phyloP scores from a whole-genome alignment of 2,888 invertebrate species.

The Scaptomyza cyrtandrae region DNA sequence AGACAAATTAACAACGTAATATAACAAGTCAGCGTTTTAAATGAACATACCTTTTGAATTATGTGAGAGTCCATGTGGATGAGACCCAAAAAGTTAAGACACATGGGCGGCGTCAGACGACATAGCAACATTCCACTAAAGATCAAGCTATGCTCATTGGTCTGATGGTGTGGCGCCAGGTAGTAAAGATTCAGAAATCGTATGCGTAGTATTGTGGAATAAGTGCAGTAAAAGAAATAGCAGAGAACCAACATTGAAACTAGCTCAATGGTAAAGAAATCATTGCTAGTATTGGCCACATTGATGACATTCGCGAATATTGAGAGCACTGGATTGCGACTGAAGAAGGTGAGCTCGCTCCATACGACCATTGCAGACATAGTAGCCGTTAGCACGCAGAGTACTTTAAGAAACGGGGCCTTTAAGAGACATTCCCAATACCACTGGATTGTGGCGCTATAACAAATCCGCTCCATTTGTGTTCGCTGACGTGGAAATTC shows the following conservation, averaged over 20 bases:
- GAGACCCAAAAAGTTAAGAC: conserved; percentile 98
- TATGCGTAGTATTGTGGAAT: conserved; percentile 98
- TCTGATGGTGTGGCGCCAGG: conserved; percentile 98
- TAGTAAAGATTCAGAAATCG: conserved; percentile 98
- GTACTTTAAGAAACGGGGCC: conserved; percentile 90
- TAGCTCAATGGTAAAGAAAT: conserved; percentile 97
- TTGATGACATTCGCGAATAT: conserved; percentile 97
- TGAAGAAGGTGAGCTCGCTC: conserved; percentile 99
- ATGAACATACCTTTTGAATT: conserved; percentile 86
- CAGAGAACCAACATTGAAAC: conserved; percentile 95
- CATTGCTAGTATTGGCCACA: conserved; percentile 91
- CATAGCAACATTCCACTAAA: conserved; percentile 99
- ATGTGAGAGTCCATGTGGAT: conserved; percentile 99
- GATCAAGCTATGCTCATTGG: conserved; percentile 99
- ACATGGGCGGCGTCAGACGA: conserved; percentile 98
- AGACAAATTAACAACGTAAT: not conserved
- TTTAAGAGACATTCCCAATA: conserved; percentile 96
- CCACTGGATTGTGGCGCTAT: conserved; percentile 93
- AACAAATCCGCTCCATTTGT: conserved; percentile 86
- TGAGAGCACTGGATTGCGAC: conserved; percentile 95
- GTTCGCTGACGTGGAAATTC: conserved; percentile 89
- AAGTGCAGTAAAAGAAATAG: conserved; percentile 98
- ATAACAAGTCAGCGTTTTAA: not conserved
- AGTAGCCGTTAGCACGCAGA: conserved; percentile 90
- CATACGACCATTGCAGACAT: conserved; percentile 97